A percentile compares a stretch with the other conserved stretches of the same genome.
These are phyloP conservation scores for Maniola hyperantus DNA, from an alignment of 2,888 invertebrate genomes.

Conservation along the genomic window DNA sequence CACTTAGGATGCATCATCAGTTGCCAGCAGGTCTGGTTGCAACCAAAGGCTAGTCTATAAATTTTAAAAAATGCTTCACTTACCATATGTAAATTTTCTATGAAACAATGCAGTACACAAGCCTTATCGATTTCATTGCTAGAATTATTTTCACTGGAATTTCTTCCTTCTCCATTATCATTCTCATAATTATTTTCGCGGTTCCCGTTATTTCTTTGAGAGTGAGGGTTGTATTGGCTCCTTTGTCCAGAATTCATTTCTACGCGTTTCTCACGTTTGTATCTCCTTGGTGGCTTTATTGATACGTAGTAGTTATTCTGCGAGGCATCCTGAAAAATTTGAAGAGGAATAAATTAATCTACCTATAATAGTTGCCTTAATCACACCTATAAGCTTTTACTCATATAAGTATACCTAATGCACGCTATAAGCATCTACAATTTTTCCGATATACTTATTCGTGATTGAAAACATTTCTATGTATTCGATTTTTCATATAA, in stretches of 20 bases:
- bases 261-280: slow-evolving; percentile 59
- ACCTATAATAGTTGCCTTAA: neutral
- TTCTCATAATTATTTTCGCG: slow-evolving; percentile 51
- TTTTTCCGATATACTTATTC: too few relatives aligned
- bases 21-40: too few relatives aligned
- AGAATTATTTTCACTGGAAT: slow-evolving; percentile 55
- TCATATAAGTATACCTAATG: too few relatives aligned
- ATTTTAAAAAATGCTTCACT: too few relatives aligned
- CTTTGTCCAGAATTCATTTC: slow-evolving; percentile 69
- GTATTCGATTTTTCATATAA: too few relatives aligned
- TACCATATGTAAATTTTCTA: slow-evolving; percentile 87
- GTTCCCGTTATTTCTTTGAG: slow-evolving; percentile 48
- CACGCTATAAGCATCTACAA: too few relatives aligned
- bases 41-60: too few relatives aligned
- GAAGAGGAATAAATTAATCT: neutral
- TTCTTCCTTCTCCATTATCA: slow-evolving; percentile 48
- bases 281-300: slow-evolving; percentile 47
- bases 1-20: too few relatives aligned
- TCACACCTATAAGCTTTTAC: too few relatives aligned
- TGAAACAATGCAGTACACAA: slow-evolving; percentile 87
- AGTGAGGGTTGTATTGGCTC: slow-evolving; percentile 73
- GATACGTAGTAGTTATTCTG: slow-evolving; percentile 36
- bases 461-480: too few relatives aligned
- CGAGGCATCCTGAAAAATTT: slow-evolving; percentile 15
- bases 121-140: slow-evolving; percentile 59